Evolutionary conservation across 30 jellyfish, hydroid and myxozoan genomes (phyloP).

Genomic region (Aurelia aurita): DNA sequence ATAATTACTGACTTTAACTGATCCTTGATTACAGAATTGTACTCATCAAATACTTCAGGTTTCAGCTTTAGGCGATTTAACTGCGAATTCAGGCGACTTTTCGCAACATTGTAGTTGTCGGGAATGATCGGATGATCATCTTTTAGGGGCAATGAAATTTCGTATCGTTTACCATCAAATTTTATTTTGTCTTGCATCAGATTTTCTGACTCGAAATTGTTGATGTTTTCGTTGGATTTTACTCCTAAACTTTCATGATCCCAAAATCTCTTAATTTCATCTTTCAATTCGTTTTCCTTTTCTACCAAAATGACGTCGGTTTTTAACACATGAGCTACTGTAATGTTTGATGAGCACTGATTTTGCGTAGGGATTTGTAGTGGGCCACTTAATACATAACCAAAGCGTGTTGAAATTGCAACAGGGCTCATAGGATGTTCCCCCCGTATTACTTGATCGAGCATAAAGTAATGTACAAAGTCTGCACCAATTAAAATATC

Average conservation of each 20-base stretch:
- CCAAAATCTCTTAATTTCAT: slow-evolving; percentile 30
- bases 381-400: slow-evolving; percentile 38
- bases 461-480: slow-evolving; percentile 1
- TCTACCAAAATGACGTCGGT: neutral
- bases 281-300: neutral
- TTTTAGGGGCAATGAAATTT: slow-evolving; percentile 16
- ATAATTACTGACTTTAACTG: slow-evolving; percentile 12
- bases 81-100: slow-evolving; percentile 12
- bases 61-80: neutral
- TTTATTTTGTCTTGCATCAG: neutral
- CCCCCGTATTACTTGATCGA: slow-evolving; percentile 27
- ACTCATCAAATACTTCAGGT: slow-evolving; percentile 30
- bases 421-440: slow-evolving; percentile 20
- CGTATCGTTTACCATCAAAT: slow-evolving; percentile 11
- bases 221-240: neutral
- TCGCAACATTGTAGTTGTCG: slow-evolving; percentile 2
- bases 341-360: slow-evolving; percentile 26
- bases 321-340: slow-evolving; percentile 20
- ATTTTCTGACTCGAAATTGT: neutral
- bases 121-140: neutral
- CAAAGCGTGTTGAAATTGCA: slow-evolving; percentile 19
- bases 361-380: slow-evolving; percentile 3
- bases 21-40: slow-evolving; percentile 21
- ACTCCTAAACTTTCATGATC: slow-evolving; percentile 3
- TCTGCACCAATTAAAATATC: slow-evolving; percentile 28